These are phyloP conservation scores for Sebastes kiyomatsui DNA, from an alignment of 2,797 vertebrate genomes.

Conservation along the genomic window DNA sequence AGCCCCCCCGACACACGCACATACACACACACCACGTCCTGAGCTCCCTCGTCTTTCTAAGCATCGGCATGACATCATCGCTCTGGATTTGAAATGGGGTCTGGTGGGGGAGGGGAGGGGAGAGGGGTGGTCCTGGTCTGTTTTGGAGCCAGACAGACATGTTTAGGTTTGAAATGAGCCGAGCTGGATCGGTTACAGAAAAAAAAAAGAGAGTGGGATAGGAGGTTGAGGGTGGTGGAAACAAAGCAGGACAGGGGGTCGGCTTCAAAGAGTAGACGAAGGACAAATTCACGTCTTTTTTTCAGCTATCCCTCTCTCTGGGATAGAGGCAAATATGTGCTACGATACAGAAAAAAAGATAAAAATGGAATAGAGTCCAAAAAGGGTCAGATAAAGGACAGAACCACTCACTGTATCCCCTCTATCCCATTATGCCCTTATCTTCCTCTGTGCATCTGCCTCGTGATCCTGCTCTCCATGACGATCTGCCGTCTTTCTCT, in stretches of 20 bases:
- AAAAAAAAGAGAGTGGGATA: not conserved
- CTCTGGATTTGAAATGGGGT: constrained; percentile 77
- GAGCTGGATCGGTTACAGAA: constrained; percentile 76
- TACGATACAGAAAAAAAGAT: not conserved
- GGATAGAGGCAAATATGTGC: not conserved
- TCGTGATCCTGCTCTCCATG: constrained; percentile 2
- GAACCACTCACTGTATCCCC: not conserved
- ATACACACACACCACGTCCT: constrained; percentile 1
- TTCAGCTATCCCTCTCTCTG: not conserved
- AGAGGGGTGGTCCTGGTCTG: constrained; percentile 51
- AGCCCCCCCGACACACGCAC: constrained; percentile 5
- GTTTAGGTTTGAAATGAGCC: constrained; percentile 81
- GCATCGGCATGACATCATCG: constrained; percentile 81
- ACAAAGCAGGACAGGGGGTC: constrained; percentile 27
- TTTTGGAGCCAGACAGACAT: constrained; percentile 78
- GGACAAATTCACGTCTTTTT: constrained; percentile 3
- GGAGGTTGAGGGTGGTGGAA: constrained; percentile 4
- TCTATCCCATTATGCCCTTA: not conserved
- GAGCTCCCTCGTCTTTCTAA: constrained; percentile 69
- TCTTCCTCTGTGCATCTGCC: constrained; percentile 9
- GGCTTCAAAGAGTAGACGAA: constrained; percentile 15
- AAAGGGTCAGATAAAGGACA: not conserved
- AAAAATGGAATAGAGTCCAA: not conserved
- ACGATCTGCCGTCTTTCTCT: not conserved
- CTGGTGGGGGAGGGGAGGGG: constrained; percentile 65